Evolutionary conservation across 2,888 invertebrate species (phyloP).

Genomic region (Protophormia terraenovae): DNA sequence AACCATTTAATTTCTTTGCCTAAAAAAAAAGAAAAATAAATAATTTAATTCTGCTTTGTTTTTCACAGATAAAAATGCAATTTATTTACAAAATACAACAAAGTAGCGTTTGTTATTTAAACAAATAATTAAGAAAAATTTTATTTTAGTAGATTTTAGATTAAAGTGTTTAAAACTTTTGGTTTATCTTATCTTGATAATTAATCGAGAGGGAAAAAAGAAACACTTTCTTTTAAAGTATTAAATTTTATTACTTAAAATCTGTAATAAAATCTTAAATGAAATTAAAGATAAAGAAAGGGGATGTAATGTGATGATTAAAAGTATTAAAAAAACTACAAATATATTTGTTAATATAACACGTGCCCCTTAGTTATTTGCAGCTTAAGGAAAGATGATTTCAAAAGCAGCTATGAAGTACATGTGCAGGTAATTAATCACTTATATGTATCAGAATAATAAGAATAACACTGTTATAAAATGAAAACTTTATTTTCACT

Average conservation of each 20-base stretch:
- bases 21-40: neutral
- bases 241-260: neutral
- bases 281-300: neutral
- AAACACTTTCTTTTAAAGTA: slow-evolving; percentile 15
- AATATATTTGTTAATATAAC: too few species aligned
- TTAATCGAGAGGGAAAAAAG: too few species aligned
- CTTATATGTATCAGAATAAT: too few species aligned
- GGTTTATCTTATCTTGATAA: slow-evolving; percentile 24
- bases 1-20: neutral
- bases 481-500: too few species aligned
- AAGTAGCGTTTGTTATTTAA: neutral
- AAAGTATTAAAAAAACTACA: too few species aligned
- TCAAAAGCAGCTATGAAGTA: too few species aligned
- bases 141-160: neutral
- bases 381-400: too few species aligned
- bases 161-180: neutral
- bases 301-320: neutral
- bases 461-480: too few species aligned
- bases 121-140: neutral
- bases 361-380: too few species aligned
- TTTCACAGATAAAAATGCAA: neutral
- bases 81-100: neutral
- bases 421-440: too few species aligned
- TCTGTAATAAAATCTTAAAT: neutral
- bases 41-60: neutral